A percentile compares a stretch with the other conserved stretches of the same genome.
Conservation (phyloP, 1,140 invertebrate genomes). For the Rhopalosiphum maidis region DNA sequence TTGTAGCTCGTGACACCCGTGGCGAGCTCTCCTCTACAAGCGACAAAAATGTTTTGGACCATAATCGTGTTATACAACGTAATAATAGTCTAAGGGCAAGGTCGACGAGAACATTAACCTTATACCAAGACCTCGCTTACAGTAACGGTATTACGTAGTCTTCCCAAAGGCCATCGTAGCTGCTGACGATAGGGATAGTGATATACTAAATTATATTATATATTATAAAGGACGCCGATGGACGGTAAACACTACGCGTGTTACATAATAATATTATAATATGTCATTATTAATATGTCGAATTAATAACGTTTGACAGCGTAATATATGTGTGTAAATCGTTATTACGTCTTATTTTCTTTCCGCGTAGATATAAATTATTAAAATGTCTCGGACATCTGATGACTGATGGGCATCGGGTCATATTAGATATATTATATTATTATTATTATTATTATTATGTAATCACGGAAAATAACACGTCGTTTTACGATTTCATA, state of each 20-base stretch:
- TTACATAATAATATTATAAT: neutral
- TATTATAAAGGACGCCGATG: neutral
- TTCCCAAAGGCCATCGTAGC: neutral
- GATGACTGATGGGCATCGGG: neutral
- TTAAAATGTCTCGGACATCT: neutral
- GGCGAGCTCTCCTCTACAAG: neutral
- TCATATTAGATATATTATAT: too few relatives aligned
- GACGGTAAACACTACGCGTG: neutral
- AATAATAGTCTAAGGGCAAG: neutral
- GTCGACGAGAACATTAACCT: constrained; percentile 22
- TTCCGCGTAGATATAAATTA: neutral
- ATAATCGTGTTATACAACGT: neutral
- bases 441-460: neutral
- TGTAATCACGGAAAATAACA: neutral
- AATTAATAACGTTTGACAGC: neutral
- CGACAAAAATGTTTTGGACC: neutral
- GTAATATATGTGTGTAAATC: neutral
- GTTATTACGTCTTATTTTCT: neutral
- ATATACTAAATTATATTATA: neutral
- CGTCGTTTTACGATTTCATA: neutral
- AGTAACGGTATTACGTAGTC: neutral
- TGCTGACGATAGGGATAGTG: neutral
- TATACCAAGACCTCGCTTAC: neutral
- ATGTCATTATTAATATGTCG: neutral
- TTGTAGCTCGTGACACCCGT: neutral